Evolutionary conservation across 1,140 invertebrate species (phyloP), one percentile per base, ranked within the genome.

Genomic region (Asobara japonica): DNA sequence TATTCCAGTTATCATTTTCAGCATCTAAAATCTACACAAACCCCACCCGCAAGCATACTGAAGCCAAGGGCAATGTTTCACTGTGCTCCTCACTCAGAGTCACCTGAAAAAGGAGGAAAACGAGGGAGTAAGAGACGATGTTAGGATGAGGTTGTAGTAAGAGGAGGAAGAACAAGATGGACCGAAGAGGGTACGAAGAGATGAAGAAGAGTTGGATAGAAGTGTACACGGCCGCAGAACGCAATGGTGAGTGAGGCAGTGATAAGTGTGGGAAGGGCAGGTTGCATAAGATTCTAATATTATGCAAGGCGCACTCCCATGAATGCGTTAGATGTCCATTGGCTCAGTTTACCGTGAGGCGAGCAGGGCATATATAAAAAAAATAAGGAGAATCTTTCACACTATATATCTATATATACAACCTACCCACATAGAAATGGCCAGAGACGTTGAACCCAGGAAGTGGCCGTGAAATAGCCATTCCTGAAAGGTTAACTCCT

Each of bases 251-350:
- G 76, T 76, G 79, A 78, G 81, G 79, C 82, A 83, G 83, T 87
- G 85, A 87, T 87, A 87, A 87, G 86, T 87, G 86, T 87, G 86
- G 85, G 85, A 87, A 87, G 85, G 86, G 84, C 84, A 85, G 77
- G 80, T 86, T 86, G 81, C 84, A 86, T 83, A 86, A 84, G 80
- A 79, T 16, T 80, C 80, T 85, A 80, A 86, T 86, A 84, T 87
- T 86, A 87, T 87, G 84, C 84, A 86, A 86, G 85, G 13, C n/a
- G 18, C 78, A 71, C 72, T 69, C 70, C 76, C 74, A 74, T 81
- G 82, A 82, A 86, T 86, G 83, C 86, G 84, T 87, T 83, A 80
- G 81, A 83, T 85, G 51, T 22, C 51, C 51, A 56, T 56, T 27
- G 51, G 69, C 36, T 72, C 64, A 71, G 67, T 77, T 71, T 72